Conservation (phyloP, 2,113 vertebrate species). For the Pseudonaja textilis region DNA sequence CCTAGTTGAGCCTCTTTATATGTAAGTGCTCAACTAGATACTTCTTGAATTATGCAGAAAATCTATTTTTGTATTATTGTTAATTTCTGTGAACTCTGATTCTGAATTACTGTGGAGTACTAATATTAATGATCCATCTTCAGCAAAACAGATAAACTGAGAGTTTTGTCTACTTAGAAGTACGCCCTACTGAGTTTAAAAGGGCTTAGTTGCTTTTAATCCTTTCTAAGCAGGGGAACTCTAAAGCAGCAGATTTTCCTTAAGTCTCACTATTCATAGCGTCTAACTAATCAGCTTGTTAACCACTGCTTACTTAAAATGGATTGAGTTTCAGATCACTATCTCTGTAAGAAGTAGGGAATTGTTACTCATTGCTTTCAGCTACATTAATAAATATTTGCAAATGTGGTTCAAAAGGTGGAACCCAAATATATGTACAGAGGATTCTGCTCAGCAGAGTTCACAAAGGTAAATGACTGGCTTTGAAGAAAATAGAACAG, state of each 20-base stretch:
- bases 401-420: conserved; percentile 13
- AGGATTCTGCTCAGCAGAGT: neutral
- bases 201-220: neutral
- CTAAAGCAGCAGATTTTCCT: conserved; percentile 21
- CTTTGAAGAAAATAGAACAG: neutral
- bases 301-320: conserved; percentile 30
- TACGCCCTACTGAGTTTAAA: neutral
- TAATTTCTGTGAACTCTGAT: conserved; percentile 36
- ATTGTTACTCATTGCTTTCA: conserved; percentile 12
- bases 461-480: fast-evolving
- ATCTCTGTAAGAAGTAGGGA: neutral
- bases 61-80: neutral
- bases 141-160: conserved; percentile 32
- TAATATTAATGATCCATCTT: conserved; percentile 11
- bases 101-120: conserved; percentile 26
- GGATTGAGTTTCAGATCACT: conserved; percentile 25
- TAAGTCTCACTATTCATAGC: conserved; percentile 20
- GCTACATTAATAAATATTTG: conserved; percentile 3
- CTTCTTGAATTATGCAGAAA: conserved; percentile 26
- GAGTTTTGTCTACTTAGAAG: conserved; percentile 8
- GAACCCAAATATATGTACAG: neutral
- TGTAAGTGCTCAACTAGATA: neutral
- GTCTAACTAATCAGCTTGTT: conserved; percentile 20
- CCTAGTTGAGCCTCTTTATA: neutral
- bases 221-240: conserved; percentile 15